Evolutionary conservation across 2,888 invertebrate species (phyloP).

Genomic region (Didymodactylos carnosus): DNA sequence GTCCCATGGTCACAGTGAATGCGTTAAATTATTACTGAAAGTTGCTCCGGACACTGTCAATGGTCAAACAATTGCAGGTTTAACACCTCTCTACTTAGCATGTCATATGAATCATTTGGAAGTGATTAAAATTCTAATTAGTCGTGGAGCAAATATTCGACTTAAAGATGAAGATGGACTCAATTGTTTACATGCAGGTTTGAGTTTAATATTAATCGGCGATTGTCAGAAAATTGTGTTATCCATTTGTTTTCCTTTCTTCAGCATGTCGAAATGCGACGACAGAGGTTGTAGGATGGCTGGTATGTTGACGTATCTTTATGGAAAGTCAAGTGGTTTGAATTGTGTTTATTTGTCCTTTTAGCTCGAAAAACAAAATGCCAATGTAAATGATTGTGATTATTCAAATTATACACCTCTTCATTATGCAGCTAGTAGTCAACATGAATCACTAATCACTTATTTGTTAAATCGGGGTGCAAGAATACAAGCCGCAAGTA

Average conservation of each 20-base stretch:
- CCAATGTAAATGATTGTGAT: not conserved
- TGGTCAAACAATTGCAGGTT: not conserved
- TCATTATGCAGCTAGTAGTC: not conserved
- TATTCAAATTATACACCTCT: not conserved
- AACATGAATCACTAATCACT: not conserved
- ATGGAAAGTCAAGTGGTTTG: not conserved
- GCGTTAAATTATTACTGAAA: not conserved
- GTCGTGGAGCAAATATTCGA: not conserved
- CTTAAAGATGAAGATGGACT: not conserved
- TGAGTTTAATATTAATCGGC: not conserved
- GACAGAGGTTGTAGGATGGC: not conserved
- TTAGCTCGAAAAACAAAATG: not conserved
- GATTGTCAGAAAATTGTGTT: not conserved
- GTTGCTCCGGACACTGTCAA: not conserved
- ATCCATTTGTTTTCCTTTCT: not conserved
- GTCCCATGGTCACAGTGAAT: not conserved
- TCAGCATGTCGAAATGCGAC: not conserved
- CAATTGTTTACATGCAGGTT: not conserved
- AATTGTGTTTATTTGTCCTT: no score
- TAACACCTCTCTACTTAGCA: not conserved
- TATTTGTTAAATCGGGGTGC: not conserved
- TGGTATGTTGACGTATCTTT: not conserved
- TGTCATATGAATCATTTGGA: not conserved
- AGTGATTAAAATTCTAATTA: not conserved
- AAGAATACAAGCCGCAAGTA: not conserved